phyloP scores from a whole-genome alignment of 2,113 vertebrate species.

The Tylochromis polylepis region DNA sequence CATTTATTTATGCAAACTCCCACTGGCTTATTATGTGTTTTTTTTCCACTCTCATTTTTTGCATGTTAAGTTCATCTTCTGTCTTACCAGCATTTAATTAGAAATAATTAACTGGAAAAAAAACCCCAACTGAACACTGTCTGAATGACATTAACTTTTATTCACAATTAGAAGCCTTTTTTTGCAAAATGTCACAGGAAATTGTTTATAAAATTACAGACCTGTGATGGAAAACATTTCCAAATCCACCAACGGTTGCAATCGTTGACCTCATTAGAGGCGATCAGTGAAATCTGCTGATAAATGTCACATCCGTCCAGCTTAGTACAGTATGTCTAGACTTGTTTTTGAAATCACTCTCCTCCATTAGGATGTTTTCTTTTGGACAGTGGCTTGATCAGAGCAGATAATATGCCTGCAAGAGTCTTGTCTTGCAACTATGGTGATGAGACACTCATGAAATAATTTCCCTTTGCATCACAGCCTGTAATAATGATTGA shows the following conservation, averaged over 20 bases:
- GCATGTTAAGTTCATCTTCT: neutral
- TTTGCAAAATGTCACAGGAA: neutral
- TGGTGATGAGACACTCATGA: neutral
- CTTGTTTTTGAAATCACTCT: neutral
- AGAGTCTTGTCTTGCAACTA: neutral
- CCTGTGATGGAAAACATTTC: neutral
- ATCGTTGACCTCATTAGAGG: neutral
- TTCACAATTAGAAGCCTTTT: neutral
- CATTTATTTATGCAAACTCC: neutral
- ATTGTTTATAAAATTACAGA: neutral
- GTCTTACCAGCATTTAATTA: neutral
- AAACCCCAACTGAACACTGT: neutral
- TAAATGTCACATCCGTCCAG: neutral
- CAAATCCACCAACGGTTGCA: neutral
- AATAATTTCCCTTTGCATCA: neutral
- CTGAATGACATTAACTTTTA: neutral
- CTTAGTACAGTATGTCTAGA: neutral
- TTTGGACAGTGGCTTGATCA: conserved; percentile 5
- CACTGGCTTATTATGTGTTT: neutral
- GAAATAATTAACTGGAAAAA: neutral
- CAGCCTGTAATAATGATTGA: neutral
- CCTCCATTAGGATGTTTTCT: neutral
- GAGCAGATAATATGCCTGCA: conserved; percentile 2
- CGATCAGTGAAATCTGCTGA: neutral
- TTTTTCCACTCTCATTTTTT: neutral